Percentiles rank a stretch among this genome's conserved stretches.
These are phyloP conservation scores for Xyrauchen texanus DNA, from an alignment of 2,113 vertebrate species.

Conservation along the genomic window DNA sequence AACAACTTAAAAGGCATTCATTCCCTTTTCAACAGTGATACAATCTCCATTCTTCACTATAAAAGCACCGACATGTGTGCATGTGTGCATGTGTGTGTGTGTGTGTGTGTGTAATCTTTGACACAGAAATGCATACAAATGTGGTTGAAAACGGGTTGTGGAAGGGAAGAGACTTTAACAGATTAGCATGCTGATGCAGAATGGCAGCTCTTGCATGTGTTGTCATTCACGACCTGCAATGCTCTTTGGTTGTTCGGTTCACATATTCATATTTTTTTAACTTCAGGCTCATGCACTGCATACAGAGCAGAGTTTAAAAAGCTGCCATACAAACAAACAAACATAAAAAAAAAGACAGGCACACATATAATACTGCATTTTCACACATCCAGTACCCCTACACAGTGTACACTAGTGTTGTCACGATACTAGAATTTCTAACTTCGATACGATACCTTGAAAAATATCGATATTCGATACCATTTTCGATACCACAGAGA, in stretches of 20 bases:
- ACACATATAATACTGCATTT: background rate
- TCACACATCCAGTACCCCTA: background rate
- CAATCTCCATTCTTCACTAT: conserved; percentile 10
- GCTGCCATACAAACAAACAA: background rate
- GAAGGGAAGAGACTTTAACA: conserved; percentile 2
- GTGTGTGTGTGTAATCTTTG: conserved; percentile 8
- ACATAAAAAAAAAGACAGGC: background rate
- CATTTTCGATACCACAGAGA: too few relatives aligned
- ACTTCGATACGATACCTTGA: too few relatives aligned
- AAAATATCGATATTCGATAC: too few relatives aligned
- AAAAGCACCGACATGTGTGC: background rate
- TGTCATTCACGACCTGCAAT: conserved; percentile 6
- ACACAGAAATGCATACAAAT: conserved; percentile 11
- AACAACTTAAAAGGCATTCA: conserved; percentile 37
- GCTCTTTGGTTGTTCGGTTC: conserved; percentile 23
- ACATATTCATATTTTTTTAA: conserved; percentile 1
- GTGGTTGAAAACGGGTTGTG: background rate
- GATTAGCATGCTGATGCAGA: conserved; percentile 26
- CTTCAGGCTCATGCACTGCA: background rate
- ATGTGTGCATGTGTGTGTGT: background rate
- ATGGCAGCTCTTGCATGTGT: conserved; percentile 3
- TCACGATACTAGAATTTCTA: too few relatives aligned
- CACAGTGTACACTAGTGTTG: too few relatives aligned
- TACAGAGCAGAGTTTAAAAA: background rate
- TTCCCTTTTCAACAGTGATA: conserved; percentile 22